Evolutionary conservation across 1,140 invertebrate species (phyloP).

Genomic region (Latrodectus geometricus): DNA sequence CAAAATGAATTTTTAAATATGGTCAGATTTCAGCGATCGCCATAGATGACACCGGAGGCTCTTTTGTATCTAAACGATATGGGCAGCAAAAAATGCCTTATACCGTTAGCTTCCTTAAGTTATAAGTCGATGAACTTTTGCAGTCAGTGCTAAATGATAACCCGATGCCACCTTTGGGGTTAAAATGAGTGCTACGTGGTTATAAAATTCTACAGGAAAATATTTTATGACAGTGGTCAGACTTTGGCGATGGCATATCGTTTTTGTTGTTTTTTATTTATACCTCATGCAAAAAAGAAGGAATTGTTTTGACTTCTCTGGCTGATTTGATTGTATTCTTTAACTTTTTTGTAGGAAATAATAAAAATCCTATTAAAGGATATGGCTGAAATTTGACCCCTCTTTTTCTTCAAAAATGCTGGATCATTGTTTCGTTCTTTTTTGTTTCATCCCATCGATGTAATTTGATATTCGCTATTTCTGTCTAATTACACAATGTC

Average conservation of each 20-base stretch:
- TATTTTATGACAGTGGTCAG: slow-evolving; percentile 28
- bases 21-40: slow-evolving; percentile 17
- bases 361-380: slow-evolving; percentile 14
- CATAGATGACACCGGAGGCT: slow-evolving; percentile 20
- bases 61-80: slow-evolving; percentile 28
- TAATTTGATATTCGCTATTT: too few species aligned
- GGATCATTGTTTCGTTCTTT: too few species aligned
- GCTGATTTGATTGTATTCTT: not conserved
- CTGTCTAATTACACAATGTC: too few species aligned
- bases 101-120: slow-evolving; percentile 53
- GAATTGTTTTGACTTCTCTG: slow-evolving; percentile 26
- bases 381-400: slow-evolving; percentile 13
- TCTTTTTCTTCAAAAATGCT: not conserved
- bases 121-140: slow-evolving; percentile 45
- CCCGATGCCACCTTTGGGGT: slow-evolving; percentile 27
- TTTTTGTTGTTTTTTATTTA: not conserved
- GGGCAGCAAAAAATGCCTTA: slow-evolving; percentile 9
- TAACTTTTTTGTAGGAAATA: slow-evolving; percentile 23
- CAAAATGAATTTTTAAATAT: slow-evolving; percentile 35
- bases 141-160: slow-evolving; percentile 9
- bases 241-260: not conserved
- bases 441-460: too few species aligned
- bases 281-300: not conserved
- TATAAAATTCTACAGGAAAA: slow-evolving; percentile 22
- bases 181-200: slow-evolving; percentile 4